Conservation (phyloP, 2,888 invertebrate species). For the Bembecia ichneumoniformis region DNA sequence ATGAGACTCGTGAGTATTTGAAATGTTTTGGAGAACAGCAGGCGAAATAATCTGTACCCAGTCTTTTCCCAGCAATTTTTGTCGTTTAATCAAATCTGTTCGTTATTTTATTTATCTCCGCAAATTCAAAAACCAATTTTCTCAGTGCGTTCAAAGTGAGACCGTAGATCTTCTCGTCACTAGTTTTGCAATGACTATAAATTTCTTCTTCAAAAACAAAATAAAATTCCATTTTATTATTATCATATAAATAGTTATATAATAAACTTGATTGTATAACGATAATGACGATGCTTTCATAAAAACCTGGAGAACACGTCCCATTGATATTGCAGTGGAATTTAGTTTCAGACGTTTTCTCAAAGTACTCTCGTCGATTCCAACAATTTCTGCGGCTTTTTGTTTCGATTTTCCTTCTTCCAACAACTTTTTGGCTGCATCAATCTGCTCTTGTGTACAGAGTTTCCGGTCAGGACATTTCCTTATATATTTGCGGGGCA, state of each 20-base stretch:
- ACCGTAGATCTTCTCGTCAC: neutral
- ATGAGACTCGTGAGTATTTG: neutral
- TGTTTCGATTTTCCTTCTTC: neutral
- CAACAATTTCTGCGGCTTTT: neutral
- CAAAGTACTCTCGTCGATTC: neutral
- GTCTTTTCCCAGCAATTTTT: constrained; percentile 4
- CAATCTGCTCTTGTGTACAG: neutral
- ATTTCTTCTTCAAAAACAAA: neutral
- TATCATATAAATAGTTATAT: too few species aligned
- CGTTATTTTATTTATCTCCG: constrained; percentile 1
- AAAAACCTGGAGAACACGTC: too few species aligned
- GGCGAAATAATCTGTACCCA: constrained; percentile 2
- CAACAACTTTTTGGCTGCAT: neutral
- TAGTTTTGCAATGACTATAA: neutral
- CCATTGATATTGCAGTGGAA: neutral
- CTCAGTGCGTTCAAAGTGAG: neutral
- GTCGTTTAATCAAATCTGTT: constrained; percentile 3
- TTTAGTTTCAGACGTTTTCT: neutral
- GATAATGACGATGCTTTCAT: too few species aligned
- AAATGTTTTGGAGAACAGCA: neutral
- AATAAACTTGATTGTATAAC: too few species aligned
- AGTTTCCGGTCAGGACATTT: neutral
- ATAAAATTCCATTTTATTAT: too few species aligned
- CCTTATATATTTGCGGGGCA: neutral
- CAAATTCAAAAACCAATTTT: constrained; percentile 1